Evolutionary conservation across 2,797 vertebrate species (phyloP).

Genomic region (Arvicola amphibius): DNA sequence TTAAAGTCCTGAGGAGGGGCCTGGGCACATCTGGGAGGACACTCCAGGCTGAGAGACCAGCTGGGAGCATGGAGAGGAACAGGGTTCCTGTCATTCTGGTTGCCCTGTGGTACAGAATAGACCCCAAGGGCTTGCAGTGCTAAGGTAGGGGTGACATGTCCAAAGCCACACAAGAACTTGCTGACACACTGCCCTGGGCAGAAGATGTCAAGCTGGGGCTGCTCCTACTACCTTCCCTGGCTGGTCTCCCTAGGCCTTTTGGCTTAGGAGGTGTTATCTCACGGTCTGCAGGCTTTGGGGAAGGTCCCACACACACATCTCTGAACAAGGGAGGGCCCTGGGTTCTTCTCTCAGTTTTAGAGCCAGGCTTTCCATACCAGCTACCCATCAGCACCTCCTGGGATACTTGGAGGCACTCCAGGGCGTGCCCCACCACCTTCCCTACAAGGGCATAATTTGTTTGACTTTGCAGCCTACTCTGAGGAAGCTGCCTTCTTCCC

Average conservation of each 20-base stretch:
- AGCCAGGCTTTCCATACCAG: background rate
- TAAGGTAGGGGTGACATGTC: background rate
- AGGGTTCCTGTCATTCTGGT: background rate
- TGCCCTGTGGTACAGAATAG: background rate
- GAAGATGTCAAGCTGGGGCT: background rate
- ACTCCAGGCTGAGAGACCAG: background rate
- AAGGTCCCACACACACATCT: background rate
- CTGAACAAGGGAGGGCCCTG: background rate
- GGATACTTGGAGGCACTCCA: background rate
- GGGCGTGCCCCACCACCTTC: background rate
- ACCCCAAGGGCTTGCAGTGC: fast-evolving
- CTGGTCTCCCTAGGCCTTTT: background rate
- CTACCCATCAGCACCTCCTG: background rate
- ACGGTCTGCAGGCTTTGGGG: background rate
- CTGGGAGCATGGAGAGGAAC: background rate
- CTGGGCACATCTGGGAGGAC: background rate
- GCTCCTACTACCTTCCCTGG: fast-evolving
- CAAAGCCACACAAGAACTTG: background rate
- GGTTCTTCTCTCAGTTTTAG: background rate
- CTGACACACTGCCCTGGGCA: background rate
- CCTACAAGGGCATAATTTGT: background rate
- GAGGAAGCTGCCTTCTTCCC: background rate
- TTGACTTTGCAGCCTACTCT: background rate
- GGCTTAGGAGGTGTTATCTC: background rate
- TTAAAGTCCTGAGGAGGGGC: background rate